Conservation (phyloP, 23 tunicate genomes). For the Styela clava region DNA sequence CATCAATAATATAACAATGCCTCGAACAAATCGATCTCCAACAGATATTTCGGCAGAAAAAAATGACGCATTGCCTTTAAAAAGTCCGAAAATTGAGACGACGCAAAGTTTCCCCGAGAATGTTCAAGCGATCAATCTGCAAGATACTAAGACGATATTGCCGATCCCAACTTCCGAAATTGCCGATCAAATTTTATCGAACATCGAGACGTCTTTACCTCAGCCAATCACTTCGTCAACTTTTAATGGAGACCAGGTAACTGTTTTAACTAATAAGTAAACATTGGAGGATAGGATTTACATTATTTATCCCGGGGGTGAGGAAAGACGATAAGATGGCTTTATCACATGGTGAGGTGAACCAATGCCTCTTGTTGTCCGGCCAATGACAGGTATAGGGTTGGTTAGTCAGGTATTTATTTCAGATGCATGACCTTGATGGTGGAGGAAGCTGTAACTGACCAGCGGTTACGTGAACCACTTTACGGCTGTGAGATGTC, state of each 20-base stretch:
- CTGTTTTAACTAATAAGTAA: too few species aligned
- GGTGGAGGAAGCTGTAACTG: too few species aligned
- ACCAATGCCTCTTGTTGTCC: too few species aligned
- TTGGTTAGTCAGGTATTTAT: too few species aligned
- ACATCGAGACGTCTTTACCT: neutral
- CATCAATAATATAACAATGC: constrained; percentile 1
- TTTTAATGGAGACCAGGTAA: neutral
- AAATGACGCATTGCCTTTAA: neutral
- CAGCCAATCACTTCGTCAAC: neutral
- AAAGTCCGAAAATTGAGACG: neutral
- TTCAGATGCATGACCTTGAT: too few species aligned
- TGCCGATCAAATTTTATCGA: neutral
- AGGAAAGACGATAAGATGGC: too few species aligned
- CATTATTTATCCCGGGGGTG: too few species aligned
- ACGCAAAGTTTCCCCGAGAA: neutral
- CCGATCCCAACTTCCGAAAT: neutral
- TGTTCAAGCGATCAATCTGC: constrained; percentile 9
- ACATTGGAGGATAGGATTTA: too few species aligned
- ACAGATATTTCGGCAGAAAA: constrained; percentile 12
- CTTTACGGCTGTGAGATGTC: too few species aligned
- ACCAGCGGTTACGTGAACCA: too few species aligned
- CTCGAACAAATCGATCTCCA: constrained; percentile 6
- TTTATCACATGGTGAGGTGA: too few species aligned
- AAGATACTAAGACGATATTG: constrained; percentile 10
- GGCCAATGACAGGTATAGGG: too few species aligned